Conservation (phyloP, 2,797 vertebrate genomes). For the Scolopax rusticola region DNA sequence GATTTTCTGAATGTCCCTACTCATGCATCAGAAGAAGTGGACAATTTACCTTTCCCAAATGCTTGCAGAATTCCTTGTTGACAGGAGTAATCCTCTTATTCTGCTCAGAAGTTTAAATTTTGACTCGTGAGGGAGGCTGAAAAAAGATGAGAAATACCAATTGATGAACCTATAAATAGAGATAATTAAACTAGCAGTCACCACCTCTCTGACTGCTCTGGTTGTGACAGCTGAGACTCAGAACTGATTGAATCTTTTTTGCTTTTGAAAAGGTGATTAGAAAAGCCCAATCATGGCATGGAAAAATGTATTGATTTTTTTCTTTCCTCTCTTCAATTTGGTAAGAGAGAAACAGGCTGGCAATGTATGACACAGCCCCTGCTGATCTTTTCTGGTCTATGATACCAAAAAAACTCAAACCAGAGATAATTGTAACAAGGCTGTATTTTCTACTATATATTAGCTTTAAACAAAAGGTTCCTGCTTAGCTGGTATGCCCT, state of each 20-base stretch:
- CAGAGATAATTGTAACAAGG: not conserved
- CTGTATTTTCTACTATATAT: not conserved
- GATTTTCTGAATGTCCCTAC: not conserved
- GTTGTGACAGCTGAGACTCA: constrained; percentile 33
- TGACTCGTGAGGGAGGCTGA: not conserved
- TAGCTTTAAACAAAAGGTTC: not conserved
- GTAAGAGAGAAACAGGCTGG: not conserved
- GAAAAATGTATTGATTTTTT: constrained; percentile 46
- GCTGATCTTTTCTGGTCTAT: not conserved
- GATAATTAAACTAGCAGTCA: constrained; percentile 30
- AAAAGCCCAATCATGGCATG: not conserved
- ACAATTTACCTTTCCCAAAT: not conserved
- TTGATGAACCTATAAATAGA: constrained; percentile 52
- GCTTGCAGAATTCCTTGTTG: accelerated
- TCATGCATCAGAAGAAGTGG: accelerated
- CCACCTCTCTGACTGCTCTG: not conserved
- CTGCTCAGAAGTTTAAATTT: not conserved
- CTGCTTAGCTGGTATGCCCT: not conserved
- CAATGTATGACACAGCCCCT: not conserved
- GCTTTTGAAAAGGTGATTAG: constrained; percentile 8
- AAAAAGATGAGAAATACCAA: constrained; percentile 14
- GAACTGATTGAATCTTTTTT: constrained; percentile 5
- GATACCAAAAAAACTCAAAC: too few species aligned
- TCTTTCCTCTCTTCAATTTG: not conserved
- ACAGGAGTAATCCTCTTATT: not conserved